Conservation (phyloP, 1,140 invertebrate species). For the Drosophila kurseongensis region DNA sequence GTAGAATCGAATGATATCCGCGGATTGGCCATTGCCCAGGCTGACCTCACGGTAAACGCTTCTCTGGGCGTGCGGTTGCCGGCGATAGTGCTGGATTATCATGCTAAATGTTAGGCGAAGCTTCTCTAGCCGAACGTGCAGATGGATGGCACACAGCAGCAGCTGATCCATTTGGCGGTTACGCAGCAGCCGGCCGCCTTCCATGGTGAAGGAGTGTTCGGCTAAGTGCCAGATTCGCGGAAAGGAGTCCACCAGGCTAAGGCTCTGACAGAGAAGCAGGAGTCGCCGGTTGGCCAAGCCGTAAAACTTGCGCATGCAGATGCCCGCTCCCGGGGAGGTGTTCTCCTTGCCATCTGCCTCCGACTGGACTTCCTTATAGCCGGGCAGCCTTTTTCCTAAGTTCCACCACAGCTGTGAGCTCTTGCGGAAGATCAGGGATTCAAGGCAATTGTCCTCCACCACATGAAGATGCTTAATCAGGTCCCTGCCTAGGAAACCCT, state of each 20-base stretch:
- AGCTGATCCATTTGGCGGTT: slow-evolving; percentile 98
- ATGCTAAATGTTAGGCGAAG: slow-evolving; percentile 90
- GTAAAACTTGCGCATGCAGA: slow-evolving; percentile 90
- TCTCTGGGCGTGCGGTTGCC: slow-evolving; percentile 94
- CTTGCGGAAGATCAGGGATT: slow-evolving; percentile 94
- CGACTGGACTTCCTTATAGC: slow-evolving; percentile 87
- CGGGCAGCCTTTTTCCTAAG: slow-evolving; percentile 86
- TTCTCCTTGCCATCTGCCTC: slow-evolving; percentile 72
- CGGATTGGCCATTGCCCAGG: slow-evolving; percentile 82
- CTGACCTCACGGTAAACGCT: slow-evolving; percentile 95
- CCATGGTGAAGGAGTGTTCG: slow-evolving; percentile 93
- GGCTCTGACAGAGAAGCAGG: slow-evolving; percentile 92
- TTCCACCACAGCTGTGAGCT: slow-evolving; percentile 95
- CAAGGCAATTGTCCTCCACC: slow-evolving; percentile 97
- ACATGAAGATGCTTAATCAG: slow-evolving; percentile 97
- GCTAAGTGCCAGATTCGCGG: slow-evolving; percentile 97
- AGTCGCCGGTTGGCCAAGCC: slow-evolving; percentile 94
- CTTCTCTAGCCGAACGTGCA: slow-evolving; percentile 92
- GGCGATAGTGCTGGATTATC: slow-evolving; percentile 96
- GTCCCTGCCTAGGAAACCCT: slow-evolving; percentile 94
- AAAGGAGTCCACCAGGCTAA: slow-evolving; percentile 91
- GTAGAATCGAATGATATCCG: slow-evolving; percentile 63
- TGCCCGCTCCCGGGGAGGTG: neutral
- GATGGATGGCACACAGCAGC: slow-evolving; percentile 98
- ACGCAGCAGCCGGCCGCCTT: slow-evolving; percentile 87